Percentiles rank a stretch among this genome's conserved stretches.
phyloP scores from a whole-genome alignment of 2,888 invertebrate species.

The Anorthoa munda region DNA sequence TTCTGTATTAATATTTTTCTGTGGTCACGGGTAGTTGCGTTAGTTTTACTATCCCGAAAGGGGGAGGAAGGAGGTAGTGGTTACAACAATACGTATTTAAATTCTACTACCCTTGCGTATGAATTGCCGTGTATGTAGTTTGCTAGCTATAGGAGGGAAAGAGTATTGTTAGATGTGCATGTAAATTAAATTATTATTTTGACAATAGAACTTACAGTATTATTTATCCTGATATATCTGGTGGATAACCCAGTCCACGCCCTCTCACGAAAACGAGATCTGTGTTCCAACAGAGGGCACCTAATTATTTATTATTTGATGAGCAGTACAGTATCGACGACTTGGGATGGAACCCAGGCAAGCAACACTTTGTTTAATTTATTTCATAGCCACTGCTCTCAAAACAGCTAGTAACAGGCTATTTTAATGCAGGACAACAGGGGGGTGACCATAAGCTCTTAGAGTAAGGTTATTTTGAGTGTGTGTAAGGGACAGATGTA shows the following conservation, averaged over 20 bases:
- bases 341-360: too few species aligned
- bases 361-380: too few species aligned
- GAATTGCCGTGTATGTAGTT: constrained; percentile 13
- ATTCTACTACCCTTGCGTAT: constrained; percentile 29
- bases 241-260: not conserved
- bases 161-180: constrained; percentile 1
- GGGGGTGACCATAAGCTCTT: too few species aligned
- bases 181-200: not conserved
- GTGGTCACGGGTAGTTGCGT: constrained; percentile 23
- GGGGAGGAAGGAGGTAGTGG: constrained; percentile 16
- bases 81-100: constrained; percentile 56
- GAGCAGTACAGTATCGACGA: not conserved
- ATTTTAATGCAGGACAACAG: too few species aligned
- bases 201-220: not conserved
- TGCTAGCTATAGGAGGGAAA: not conserved
- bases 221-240: not conserved
- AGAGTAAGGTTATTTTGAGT: too few species aligned
- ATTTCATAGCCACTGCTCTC: too few species aligned
- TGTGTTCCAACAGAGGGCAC: not conserved
- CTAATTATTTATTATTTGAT: not conserved
- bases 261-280: not conserved
- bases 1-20: constrained; percentile 7
- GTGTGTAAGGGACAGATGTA: too few species aligned
- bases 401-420: too few species aligned
- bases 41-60: constrained; percentile 44